Percentiles rank a stretch among this genome's conserved stretches.
These are phyloP conservation scores for Eonycteris spelaea DNA, from an alignment of 2,113 vertebrate genomes.

Conservation along the genomic window DNA sequence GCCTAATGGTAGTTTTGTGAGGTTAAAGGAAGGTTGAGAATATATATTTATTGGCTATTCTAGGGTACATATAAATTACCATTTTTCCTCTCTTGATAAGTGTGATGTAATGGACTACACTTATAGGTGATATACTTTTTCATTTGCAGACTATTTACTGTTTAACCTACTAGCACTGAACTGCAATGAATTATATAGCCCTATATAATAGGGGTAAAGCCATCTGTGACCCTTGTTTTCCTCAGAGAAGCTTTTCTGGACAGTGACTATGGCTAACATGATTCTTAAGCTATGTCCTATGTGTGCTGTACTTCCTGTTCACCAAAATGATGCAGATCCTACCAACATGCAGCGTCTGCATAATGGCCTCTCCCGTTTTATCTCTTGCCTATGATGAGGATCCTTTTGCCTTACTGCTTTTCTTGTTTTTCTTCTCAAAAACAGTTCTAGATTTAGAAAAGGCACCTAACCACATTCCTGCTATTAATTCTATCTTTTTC, in stretches of 20 bases:
- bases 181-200: background rate
- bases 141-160: constrained; percentile 37
- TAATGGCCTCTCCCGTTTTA: background rate
- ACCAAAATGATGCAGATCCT: background rate
- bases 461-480: background rate
- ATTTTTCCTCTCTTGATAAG: constrained; percentile 16
- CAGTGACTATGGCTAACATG: background rate
- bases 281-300: background rate
- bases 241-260: constrained; percentile 22
- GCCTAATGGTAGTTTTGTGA: constrained; percentile 37
- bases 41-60: constrained; percentile 26
- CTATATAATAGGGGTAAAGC: background rate
- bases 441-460: background rate
- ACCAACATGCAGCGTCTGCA: background rate
- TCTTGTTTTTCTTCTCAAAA: constrained; percentile 25
- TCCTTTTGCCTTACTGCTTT: background rate
- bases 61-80: background rate
- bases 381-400: background rate
- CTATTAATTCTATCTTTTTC: background rate
- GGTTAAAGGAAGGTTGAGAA: constrained; percentile 60
- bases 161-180: background rate
- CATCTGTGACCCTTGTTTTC: background rate
- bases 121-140: background rate
- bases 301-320: background rate
- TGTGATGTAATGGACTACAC: constrained; percentile 16